Conservation (phyloP, 1,140 invertebrate species). For the Telenomus remus region DNA sequence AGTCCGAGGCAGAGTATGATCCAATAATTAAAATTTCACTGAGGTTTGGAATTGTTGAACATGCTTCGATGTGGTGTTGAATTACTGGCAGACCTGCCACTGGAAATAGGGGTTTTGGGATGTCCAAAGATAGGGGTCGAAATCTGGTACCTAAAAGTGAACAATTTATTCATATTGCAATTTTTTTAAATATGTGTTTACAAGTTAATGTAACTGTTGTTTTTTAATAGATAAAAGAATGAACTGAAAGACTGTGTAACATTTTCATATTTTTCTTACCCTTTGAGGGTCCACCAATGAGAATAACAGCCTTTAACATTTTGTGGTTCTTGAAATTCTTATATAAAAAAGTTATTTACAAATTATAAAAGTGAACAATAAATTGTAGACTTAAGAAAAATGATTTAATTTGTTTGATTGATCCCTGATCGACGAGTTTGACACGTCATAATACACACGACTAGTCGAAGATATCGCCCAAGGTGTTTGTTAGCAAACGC, state of each 20-base stretch:
- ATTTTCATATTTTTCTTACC: constrained; percentile 69
- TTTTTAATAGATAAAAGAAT: too few species aligned
- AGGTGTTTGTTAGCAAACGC: constrained; percentile 8
- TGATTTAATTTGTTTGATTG: constrained; percentile 5
- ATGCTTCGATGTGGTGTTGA: constrained; percentile 98
- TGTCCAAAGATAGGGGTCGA: constrained; percentile 95
- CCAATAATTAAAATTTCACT: constrained; percentile 96
- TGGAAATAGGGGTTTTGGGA: constrained; percentile 97
- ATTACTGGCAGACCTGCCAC: constrained; percentile 95
- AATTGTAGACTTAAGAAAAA: background rate
- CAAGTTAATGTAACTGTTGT: too few species aligned
- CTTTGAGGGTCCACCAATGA: constrained; percentile 86
- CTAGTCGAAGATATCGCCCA: constrained; percentile 13
- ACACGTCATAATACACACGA: constrained; percentile 30
- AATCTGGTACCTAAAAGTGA: constrained; percentile 90
- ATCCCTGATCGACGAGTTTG: constrained; percentile 4
- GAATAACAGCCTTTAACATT: constrained; percentile 82
- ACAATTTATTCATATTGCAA: constrained; percentile 22
- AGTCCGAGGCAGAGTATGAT: constrained; percentile 89
- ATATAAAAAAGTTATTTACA: constrained; percentile 4
- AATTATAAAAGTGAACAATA: constrained; percentile 1
- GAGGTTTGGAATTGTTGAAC: constrained; percentile 84
- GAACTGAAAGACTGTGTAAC: too few species aligned
- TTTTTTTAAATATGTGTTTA: background rate
- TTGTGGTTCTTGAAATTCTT: background rate